Evolutionary conservation across 2,888 invertebrate genomes (phyloP).

Genomic region (Nemapogon koenigi): DNA sequence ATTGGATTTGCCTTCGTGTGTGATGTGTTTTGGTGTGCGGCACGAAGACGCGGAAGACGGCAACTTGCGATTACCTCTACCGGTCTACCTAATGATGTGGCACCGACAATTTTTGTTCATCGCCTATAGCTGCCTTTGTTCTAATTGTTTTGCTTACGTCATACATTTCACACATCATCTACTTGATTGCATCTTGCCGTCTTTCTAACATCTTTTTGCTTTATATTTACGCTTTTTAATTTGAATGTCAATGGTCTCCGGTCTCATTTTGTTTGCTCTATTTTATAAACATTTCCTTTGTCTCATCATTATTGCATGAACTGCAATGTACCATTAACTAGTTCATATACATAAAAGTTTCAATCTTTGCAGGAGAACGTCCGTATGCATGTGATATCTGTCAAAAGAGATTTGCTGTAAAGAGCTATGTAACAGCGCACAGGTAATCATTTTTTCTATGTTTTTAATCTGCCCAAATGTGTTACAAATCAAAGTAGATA

Average conservation of each 20-base stretch:
- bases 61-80: constrained; percentile 45
- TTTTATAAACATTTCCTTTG: constrained; percentile 3
- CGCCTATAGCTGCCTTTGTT: neutral
- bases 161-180: constrained; percentile 26
- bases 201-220: constrained; percentile 52
- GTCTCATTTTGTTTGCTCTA: no score
- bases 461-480: no score
- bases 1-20: neutral
- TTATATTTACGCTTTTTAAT: no score
- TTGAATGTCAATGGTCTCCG: no score
- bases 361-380: constrained; percentile 67
- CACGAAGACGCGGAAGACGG: constrained; percentile 42
- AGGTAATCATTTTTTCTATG: no score
- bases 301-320: no score
- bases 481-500: no score
- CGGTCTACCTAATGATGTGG: constrained; percentile 51
- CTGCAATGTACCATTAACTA: no score
- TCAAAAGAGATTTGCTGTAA: constrained; percentile 80
- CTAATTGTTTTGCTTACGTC: constrained; percentile 1
- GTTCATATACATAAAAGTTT: constrained; percentile 6
- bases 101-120: constrained; percentile 47
- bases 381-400: constrained; percentile 83
- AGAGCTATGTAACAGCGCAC: constrained; percentile 82
- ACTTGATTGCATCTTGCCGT: constrained; percentile 62
- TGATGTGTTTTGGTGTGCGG: constrained; percentile 1